Base-by-base conservation (phyloP, 1,140 invertebrate species). In the Eurosta solidaginis region DNA sequence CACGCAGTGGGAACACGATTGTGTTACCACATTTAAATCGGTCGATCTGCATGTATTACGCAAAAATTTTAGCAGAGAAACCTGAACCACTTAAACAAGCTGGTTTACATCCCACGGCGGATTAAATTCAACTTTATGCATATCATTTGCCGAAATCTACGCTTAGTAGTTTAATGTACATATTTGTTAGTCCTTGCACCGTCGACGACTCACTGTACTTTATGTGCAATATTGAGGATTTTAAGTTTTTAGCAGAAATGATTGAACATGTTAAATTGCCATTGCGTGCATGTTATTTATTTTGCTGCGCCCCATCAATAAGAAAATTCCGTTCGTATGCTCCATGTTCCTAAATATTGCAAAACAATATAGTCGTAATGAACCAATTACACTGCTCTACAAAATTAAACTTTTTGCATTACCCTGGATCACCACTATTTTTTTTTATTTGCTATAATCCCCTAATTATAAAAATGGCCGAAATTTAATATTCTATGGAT, bases 41-140 rank as follows among this genome's bases (percentile, higher is more conserved):
- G 94, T 97, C 83, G 98, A 99, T 89, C 88, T 99, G 5, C 83
- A 89, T 10, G 92, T 91, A 0, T 86, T 99, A 42, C n/a, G 93
- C 93, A 81, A 90, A 90, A 7, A 88, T 98, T 42, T 84, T 98
- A 9, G 85, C 88, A 0, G 91, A 93, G 86, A 82, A 88, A 0
- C 93, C 96, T 2, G 95, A 96, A 54, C 89, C 91, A 0, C 91
- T 98, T 29, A n/a, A n/a, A n/a, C n/a, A n/a, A n/a, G n/a, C n/a
- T n/a, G n/a, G n/a, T n/a, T n/a, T n/a, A n/a, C n/a, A 98, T 89
- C 98, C 98, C 25, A 99, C 98, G 0, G 94, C 96, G 4, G 98
- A 99, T 83, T 97, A 99, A 90, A 98, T 99, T 86, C 98, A 99
- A 89, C 87, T 98, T 22, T 99, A 99, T 88, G 96, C 97, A 12